A percentile compares a stretch with the other conserved stretches of the same genome.
phyloP scores from a whole-genome alignment of 2,888 invertebrate genomes.

The Apodemia duryi region DNA sequence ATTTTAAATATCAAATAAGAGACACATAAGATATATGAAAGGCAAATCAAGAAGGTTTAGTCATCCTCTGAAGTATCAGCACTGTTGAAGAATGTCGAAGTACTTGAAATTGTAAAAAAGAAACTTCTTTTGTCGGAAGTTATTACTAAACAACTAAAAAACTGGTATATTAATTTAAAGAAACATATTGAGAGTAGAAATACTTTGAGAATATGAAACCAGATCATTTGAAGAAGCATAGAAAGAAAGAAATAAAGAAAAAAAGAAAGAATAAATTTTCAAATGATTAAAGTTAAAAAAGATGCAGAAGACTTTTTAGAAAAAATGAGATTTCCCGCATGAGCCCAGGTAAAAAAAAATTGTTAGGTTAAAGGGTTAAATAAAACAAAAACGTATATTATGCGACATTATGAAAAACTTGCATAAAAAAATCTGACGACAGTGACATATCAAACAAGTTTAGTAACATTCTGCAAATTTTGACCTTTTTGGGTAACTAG shows the following conservation, averaged over 20 bases:
- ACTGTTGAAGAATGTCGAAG: conserved; percentile 26
- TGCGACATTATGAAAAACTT: conserved; percentile 29
- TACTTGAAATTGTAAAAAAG: conserved; percentile 26
- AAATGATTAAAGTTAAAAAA: conserved; percentile 25
- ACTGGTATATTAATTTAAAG: conserved; percentile 23
- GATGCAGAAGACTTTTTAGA: conserved; percentile 29
- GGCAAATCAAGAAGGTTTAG: no score
- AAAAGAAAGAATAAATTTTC: conserved; percentile 13
- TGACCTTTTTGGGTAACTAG: conserved; percentile 9
- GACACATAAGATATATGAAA: conserved; percentile 8
- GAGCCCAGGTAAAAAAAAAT: conserved; percentile 31
- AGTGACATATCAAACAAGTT: conserved; percentile 4
- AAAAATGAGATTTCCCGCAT: conserved; percentile 32
- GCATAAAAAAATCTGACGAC: conserved; percentile 26
- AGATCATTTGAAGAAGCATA: conserved; percentile 26
- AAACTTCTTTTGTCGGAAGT: conserved; percentile 21
- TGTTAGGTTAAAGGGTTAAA: conserved; percentile 27
- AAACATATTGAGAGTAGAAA: conserved; percentile 27
- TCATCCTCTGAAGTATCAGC: conserved; percentile 24
- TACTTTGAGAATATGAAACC: conserved; percentile 27
- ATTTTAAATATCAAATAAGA: conserved; percentile 25
- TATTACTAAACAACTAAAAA: conserved; percentile 18
- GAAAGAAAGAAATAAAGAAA: conserved; percentile 20
- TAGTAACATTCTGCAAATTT: conserved; percentile 3
- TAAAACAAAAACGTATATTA: conserved; percentile 30